Evolutionary conservation across 2,113 vertebrate species (phyloP), one percentile per base, ranked within the genome.

Genomic region (Ovibos moschatus): DNA sequence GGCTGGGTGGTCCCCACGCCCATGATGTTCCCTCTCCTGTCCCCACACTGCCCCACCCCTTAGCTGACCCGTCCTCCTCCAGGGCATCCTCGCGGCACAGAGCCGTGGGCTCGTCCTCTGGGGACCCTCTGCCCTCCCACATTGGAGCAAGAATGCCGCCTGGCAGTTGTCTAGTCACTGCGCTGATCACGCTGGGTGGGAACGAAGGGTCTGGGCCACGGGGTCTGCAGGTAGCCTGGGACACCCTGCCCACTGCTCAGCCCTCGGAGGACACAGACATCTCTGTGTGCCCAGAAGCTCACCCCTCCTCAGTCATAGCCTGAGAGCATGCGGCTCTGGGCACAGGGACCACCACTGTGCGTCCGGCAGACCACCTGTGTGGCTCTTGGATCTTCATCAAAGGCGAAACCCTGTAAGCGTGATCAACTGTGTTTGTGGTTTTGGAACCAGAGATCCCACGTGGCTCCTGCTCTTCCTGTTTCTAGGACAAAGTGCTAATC

Each of bases 381-480:
- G 50, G 62, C 40, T 93, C 71, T 67, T 11, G 30, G 27, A 25
- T 81, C 47, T 51, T 76, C 79, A 33, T 7, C 74, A n/a, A 51
- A 51, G 30, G 47, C 3, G 17, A 51, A 50, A 27, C 64, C 23
- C 76, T 84, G 40, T 50, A 67, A 83, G n/a, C 15, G 15, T 58
- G 10, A 50, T 76, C 40, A 92, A 28, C 71, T 40, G 60, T 74
- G 67, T 60, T 47, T 67, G n/a, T 74, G 76, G 43, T 91, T 86
- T 64, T 87, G 50, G 36, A 89, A 89, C 55, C n/a, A 93, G 83
- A 97, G 50, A 83, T 85, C 51, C 40, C 74, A 91, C 40, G 33
- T 21, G 36, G 27, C n/a, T 95, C n/a, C 27, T 28, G 82, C 45
- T 47, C 30, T 62, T 84, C 51, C 94, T 86, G 78, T 45, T 82